Evolutionary conservation across 2,113 vertebrate genomes (phyloP), one percentile per base, ranked within the genome.

Genomic region (Nesoenas mayeri): DNA sequence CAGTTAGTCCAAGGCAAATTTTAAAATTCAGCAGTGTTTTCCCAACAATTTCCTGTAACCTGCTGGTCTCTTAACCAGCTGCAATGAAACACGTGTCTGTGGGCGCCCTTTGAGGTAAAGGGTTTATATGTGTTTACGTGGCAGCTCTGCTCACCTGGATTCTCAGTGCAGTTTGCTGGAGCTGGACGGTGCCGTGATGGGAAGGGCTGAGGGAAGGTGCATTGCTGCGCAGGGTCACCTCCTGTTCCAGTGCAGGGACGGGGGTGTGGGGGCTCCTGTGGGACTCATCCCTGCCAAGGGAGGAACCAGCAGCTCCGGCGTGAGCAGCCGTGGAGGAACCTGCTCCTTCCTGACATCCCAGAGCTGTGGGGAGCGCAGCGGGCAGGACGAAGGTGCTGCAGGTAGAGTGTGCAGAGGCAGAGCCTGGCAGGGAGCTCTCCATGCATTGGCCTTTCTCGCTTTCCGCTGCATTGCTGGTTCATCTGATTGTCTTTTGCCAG

Each of bases 351-450:
- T 26, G 44, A 47, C 9, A 17, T 0, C 0, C 32, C 72, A 5
- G 42, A 17, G 88, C 77, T 8, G 1, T 28, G 57, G 28, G 51
- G 25, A 28, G 3, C 36, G 13, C 3, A 12, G 10, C 15, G 54
- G 36, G 34, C 32, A 29, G 67, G 56, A 6, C 6, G 24, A 47
- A 64, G 75, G 67, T 83, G 71, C 71, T 90, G 78, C 75, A 83
- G 66, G 6, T 1, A 26, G 64, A 9, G 38, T 32, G 51, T 79
- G 42, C 16, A n/a, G 88, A 74, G 67, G 56, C 69, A 86, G 61
- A 44, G 69, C 31, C 84, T 84, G 80, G 83, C 93, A 93, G 92
- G 77, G 83, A 90, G 73, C 73, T 94, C 40, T 61, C 83, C 95
- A 96, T 92, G 65, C 95, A 85, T 94, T 91, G 77, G 61, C 83